Base-by-base conservation (phyloP, 1,140 invertebrate genomes). In the Procambarus virginalis region DNA sequence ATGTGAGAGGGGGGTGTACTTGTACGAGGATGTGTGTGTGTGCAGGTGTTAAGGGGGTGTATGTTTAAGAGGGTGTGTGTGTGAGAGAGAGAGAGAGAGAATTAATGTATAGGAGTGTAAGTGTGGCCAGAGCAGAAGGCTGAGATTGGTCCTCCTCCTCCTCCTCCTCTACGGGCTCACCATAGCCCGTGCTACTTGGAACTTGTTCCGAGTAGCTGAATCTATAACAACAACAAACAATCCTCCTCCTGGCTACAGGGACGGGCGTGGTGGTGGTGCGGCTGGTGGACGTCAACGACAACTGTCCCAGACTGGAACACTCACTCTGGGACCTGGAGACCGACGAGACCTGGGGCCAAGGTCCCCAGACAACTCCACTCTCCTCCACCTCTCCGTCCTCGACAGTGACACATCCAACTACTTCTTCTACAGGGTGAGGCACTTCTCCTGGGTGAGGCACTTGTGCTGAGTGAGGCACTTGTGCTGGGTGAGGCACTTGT, bases 341-440 rank as follows among this genome's bases (percentile, higher is more conserved):
- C 48, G 83, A 84, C 48, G 83, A 84, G 64, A 84, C 83, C 22
- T 75, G 83, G 83, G 83, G 83, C 49, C 17, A 14, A 34, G 68
- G 48, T 2, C 83, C 83, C 83, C 83, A 2, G 68, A 84, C 49
- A 76, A 84, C 49, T 51, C 64, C 46, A 75, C 83, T 6, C 68
- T 84, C 46, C 83, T 84, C 2, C 58, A 84, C 12, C 51, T 84
- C 68, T 75, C 83, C 46, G 83, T 76, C 68, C 46, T 73, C 64
- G 83, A 84, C 83, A 22, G 22, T 34, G 83, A 84, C 83, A 84
- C 83, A 34, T n/a, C 68, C 17, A 84, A 84, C 48, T 84, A 84
- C 83, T 84, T 84, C 64, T 84, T 84, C 49, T 84, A 84, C 83
- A 84, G 83, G 64, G 83, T 80, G 70, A 73, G 83, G 20, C 60